Evolutionary conservation across 2,113 vertebrate genomes (phyloP).

Genomic region (Octodon degus): DNA sequence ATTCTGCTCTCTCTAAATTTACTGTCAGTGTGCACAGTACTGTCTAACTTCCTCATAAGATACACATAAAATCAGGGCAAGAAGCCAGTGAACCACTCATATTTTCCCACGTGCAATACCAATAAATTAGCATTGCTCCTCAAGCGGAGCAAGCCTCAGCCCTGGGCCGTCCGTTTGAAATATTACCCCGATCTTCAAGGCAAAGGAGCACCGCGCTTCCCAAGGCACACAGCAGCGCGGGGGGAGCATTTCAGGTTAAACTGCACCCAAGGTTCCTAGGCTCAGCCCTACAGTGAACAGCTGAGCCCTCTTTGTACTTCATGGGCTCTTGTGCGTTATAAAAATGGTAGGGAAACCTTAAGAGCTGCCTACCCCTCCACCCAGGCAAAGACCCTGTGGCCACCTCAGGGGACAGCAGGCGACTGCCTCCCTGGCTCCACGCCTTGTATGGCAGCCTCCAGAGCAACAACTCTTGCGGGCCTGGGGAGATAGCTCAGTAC

Average conservation of each 20-base stretch:
- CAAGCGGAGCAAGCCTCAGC: background rate
- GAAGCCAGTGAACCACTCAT: conserved; percentile 39
- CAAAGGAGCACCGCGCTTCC: background rate
- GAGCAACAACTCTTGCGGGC: background rate
- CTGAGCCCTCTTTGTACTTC: background rate
- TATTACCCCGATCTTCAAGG: background rate
- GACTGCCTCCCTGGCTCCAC: no score
- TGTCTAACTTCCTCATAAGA: conserved; percentile 51
- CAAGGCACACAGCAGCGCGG: background rate
- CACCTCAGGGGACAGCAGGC: no score
- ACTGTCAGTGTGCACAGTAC: background rate
- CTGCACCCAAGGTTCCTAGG: background rate
- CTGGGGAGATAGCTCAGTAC: no score
- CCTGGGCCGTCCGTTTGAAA: background rate
- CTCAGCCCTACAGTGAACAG: background rate
- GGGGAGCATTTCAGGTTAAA: background rate
- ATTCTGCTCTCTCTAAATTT: background rate
- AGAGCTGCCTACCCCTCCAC: background rate
- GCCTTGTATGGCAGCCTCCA: background rate
- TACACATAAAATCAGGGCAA: background rate
- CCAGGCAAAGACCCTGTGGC: background rate
- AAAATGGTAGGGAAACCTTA: background rate
- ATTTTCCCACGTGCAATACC: background rate
- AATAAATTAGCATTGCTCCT: background rate
- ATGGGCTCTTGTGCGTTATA: background rate